Evolutionary conservation across 1,140 invertebrate species (phyloP).

Genomic region (Drosophila insularis): DNA sequence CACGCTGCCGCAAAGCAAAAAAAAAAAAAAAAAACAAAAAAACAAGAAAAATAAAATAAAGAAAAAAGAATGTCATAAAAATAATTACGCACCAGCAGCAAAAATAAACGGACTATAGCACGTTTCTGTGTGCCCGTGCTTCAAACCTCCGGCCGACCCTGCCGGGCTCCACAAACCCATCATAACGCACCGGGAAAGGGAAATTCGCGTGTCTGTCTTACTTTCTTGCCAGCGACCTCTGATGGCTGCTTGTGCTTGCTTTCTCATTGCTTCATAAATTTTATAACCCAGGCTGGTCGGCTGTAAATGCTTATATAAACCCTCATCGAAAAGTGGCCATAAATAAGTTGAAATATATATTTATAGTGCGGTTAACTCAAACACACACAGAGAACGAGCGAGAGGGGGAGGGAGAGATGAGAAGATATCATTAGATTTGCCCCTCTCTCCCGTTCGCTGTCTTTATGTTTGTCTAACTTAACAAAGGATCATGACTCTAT

Average conservation of each 20-base stretch:
- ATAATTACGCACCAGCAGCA: constrained; percentile 68
- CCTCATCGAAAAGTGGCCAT: constrained; percentile 75
- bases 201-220: constrained; percentile 49
- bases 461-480: neutral
- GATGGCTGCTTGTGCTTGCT: constrained; percentile 6
- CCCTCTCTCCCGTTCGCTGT: neutral
- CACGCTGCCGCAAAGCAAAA: constrained; percentile 41
- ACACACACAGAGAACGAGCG: neutral
- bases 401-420: neutral
- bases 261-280: constrained; percentile 56
- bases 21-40: constrained; percentile 14
- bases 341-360: constrained; percentile 77
- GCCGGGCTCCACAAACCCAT: neutral
- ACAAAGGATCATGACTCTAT: constrained; percentile 24
- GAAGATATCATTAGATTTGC: neutral
- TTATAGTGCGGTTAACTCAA: constrained; percentile 64
- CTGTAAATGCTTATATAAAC: constrained; percentile 75
- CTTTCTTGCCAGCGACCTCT: constrained; percentile 23
- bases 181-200: constrained; percentile 10
- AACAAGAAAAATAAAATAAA: neutral
- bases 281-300: constrained; percentile 52
- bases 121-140: constrained; percentile 7
- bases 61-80: constrained; percentile 71
- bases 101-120: constrained; percentile 10
- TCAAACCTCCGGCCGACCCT: neutral